These are phyloP conservation scores for Callaeas wilsoni DNA, from an alignment of 2,113 vertebrate genomes.

Conservation along the genomic window DNA sequence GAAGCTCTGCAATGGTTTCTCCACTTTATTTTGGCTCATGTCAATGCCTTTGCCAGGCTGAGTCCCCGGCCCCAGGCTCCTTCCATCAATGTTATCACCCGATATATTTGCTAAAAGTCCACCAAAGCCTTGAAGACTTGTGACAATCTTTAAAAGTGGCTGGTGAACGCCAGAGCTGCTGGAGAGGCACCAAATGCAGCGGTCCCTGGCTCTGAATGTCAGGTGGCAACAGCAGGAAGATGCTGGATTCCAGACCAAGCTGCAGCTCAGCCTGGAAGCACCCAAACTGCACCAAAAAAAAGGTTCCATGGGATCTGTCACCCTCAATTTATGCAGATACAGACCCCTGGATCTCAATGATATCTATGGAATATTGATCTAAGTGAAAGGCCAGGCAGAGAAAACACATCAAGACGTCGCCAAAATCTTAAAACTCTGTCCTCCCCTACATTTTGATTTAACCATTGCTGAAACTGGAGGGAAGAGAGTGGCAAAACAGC, in stretches of 20 bases:
- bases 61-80: not conserved
- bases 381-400: not conserved
- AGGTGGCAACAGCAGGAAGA: not conserved
- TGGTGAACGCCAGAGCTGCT: not conserved
- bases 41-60: not conserved
- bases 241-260: not conserved
- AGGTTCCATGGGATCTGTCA: fast-evolving
- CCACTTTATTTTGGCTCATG: fast-evolving
- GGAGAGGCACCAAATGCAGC: not conserved
- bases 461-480: not conserved
- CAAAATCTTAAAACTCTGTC: not conserved
- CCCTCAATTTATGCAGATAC: not conserved
- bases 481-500: not conserved
- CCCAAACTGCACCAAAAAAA: not conserved
- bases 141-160: not conserved
- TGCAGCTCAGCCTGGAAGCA: not conserved
- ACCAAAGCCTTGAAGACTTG: not conserved
- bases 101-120: not conserved
- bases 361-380: fast-evolving
- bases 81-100: not conserved
- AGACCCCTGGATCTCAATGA: too few species aligned
- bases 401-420: fast-evolving
- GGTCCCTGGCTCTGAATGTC: fast-evolving
- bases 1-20: not conserved
- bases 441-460: not conserved